Evolutionary conservation across 2,797 vertebrate genomes (phyloP).

Genomic region (Agapornis canus): DNA sequence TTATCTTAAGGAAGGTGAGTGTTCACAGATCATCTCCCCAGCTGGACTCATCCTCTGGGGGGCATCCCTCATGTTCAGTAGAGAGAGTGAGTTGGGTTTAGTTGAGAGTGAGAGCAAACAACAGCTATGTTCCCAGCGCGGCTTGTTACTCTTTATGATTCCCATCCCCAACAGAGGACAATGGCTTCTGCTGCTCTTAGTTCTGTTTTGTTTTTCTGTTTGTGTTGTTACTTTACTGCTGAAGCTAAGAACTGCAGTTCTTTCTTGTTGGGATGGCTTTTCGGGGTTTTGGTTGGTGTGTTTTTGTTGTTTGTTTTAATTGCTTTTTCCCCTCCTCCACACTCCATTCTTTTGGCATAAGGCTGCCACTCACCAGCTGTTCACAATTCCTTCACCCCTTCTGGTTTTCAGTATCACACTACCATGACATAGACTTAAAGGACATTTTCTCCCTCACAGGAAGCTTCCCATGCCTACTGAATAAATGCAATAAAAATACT

Average conservation of each 20-base stretch:
- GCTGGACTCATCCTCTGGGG: not conserved
- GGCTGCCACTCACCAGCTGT: slow-evolving; percentile 66
- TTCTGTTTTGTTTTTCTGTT: slow-evolving; percentile 22
- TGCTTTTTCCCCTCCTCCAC: not conserved
- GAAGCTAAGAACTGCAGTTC: not conserved
- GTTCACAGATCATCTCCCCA: not conserved
- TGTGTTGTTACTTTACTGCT: not conserved
- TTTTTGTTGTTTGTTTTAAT: not conserved
- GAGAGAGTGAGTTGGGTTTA: not conserved
- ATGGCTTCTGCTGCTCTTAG: slow-evolving; percentile 40
- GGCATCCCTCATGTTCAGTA: not conserved
- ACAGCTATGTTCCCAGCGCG: not conserved
- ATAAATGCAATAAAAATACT: not conserved
- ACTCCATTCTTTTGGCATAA: slow-evolving; percentile 18
- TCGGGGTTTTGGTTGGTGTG: not conserved
- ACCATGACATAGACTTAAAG: slow-evolving; percentile 12
- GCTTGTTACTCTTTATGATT: slow-evolving; percentile 9
- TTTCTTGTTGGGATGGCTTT: not conserved
- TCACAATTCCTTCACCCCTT: slow-evolving; percentile 55
- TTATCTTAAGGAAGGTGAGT: not conserved
- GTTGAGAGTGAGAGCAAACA: not conserved
- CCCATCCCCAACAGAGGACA: slow-evolving; percentile 23
- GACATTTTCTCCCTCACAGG: slow-evolving; percentile 33
- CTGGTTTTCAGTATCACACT: slow-evolving; percentile 33
- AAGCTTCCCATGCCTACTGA: not conserved